Evolutionary conservation across 2,113 vertebrate species (phyloP).

Genomic region (Crotophaga sulcirostris): DNA sequence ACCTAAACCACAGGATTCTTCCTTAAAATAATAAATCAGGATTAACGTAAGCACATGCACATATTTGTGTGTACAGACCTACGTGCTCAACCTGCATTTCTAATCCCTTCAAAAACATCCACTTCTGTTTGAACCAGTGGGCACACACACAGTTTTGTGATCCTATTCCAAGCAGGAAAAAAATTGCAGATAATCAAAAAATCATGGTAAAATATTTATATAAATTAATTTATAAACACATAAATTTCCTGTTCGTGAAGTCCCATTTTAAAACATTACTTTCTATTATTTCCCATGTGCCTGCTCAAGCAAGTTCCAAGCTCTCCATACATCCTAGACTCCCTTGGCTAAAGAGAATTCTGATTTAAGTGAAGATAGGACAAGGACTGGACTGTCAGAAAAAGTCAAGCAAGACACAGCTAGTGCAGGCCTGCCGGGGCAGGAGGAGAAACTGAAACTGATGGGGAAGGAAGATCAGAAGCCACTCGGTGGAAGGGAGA

Average conservation of each 20-base stretch:
- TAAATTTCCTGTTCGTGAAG: not conserved
- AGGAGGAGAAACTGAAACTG: not conserved
- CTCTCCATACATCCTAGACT: not conserved
- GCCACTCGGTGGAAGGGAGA: not conserved
- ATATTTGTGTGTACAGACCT: not conserved
- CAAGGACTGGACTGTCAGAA: not conserved
- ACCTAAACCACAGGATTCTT: not conserved
- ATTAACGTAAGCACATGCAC: not conserved
- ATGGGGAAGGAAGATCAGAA: not conserved
- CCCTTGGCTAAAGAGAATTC: not conserved
- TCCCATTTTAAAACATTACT: not conserved
- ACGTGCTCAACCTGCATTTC: not conserved
- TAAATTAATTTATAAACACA: not conserved
- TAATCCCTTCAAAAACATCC: not conserved
- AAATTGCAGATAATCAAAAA: not conserved
- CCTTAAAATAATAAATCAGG: not conserved
- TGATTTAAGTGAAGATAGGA: not conserved
- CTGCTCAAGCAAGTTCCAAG: not conserved
- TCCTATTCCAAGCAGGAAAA: not conserved
- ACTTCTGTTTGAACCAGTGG: not conserved
- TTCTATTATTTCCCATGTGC: not conserved
- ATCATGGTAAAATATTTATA: not conserved
- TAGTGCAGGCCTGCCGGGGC: rapidly evolving
- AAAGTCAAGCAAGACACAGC: not conserved
- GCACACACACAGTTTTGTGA: not conserved